Percentiles rank a stretch among this genome's conserved stretches.
Conservation (phyloP, 2,113 vertebrate species). For the Vulpes vulpes region DNA sequence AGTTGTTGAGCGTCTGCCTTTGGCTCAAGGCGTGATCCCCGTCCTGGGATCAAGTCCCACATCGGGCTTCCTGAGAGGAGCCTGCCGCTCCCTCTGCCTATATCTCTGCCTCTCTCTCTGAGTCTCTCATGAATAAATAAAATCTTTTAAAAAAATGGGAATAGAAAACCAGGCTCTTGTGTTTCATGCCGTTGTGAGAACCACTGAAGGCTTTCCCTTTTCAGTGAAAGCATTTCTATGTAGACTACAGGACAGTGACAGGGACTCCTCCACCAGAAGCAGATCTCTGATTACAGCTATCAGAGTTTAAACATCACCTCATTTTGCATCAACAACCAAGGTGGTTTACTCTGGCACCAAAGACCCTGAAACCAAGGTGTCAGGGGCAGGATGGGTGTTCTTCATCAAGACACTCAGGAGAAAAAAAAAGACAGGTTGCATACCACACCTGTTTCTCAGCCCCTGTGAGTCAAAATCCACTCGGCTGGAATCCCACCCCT, state of each 20-base stretch:
- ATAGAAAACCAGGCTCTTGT: background rate
- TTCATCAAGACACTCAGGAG: background rate
- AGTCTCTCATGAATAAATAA: no score
- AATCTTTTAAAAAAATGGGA: no score
- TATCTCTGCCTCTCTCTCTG: no score
- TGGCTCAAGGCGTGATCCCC: no score
- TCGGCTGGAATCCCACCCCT: background rate
- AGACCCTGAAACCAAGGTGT: background rate
- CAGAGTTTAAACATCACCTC: background rate
- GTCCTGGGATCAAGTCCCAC: no score
- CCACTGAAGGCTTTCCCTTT: background rate
- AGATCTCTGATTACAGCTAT: background rate
- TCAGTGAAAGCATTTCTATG: background rate
- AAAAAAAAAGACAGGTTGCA: no score
- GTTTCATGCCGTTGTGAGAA: background rate
- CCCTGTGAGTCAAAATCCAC: background rate
- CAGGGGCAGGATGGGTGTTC: background rate
- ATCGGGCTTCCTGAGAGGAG: no score
- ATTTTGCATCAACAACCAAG: background rate
- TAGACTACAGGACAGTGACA: background rate
- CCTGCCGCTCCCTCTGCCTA: no score
- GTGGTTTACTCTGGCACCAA: background rate
- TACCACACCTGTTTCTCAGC: background rate
- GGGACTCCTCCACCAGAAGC: background rate
- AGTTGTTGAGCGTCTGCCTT: no score